A percentile compares a stretch with the other conserved stretches of the same genome.
phyloP scores from a whole-genome alignment of 2,888 invertebrate genomes.

The Eupithecia abbreviata region DNA sequence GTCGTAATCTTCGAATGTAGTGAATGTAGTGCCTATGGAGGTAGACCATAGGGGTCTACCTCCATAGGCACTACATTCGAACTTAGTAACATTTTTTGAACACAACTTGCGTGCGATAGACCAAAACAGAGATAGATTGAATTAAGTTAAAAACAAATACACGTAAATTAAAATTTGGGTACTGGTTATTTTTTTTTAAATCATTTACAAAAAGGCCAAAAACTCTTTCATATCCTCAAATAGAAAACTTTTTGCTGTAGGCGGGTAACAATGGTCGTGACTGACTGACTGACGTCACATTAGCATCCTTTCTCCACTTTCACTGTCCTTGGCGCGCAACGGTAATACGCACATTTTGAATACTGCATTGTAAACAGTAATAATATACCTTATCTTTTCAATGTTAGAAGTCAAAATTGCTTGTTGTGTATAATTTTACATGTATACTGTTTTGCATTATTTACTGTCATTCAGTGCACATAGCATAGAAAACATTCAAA shows the following conservation, averaged over 20 bases:
- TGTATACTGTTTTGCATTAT: slow-evolving; percentile 12
- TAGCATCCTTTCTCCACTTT: slow-evolving; percentile 78
- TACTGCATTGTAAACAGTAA: slow-evolving; percentile 13
- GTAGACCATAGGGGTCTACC: too few species aligned
- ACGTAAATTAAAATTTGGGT: too few species aligned
- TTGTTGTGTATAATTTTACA: background rate
- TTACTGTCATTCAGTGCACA: slow-evolving; percentile 23
- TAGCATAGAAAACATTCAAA: background rate
- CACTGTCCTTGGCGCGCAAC: slow-evolving; percentile 75
- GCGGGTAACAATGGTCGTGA: slow-evolving; percentile 44
- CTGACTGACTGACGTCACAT: slow-evolving; percentile 56
- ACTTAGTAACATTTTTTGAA: background rate
- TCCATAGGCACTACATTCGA: background rate
- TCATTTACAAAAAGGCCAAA: background rate
- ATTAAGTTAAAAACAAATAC: too few species aligned
- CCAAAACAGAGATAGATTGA: background rate
- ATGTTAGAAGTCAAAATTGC: slow-evolving; percentile 25
- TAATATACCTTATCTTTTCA: background rate
- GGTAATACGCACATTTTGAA: slow-evolving; percentile 52
- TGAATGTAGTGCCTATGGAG: too few species aligned
- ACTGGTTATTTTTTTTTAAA: too few species aligned
- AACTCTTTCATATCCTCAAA: slow-evolving; percentile 10
- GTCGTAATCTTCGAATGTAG: too few species aligned
- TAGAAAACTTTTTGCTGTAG: slow-evolving; percentile 19
- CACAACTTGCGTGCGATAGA: too few species aligned